Conservation (phyloP, 2,113 vertebrate genomes). For the Nipponia nippon region DNA sequence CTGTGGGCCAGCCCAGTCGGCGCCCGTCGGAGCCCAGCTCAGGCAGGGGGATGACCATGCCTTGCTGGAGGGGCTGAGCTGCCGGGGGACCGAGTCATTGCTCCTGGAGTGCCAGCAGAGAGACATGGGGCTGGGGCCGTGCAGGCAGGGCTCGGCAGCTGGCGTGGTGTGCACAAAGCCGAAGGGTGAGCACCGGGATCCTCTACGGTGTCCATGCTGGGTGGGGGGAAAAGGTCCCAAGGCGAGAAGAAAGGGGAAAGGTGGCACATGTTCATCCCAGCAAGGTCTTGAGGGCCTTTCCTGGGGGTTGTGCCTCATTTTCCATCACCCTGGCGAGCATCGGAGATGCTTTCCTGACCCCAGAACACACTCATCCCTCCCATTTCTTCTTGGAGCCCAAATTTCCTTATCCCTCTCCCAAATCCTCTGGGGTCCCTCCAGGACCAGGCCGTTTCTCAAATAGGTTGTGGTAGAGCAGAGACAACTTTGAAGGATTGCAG, state of each 20-base stretch:
- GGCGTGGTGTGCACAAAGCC: not conserved
- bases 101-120: conserved; percentile 19
- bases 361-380: not conserved
- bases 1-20: not conserved
- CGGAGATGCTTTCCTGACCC: too few relatives aligned
- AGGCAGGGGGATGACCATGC: rapidly evolving
- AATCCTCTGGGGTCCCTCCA: not conserved
- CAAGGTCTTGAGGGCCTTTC: not conserved
- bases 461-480: not conserved
- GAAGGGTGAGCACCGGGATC: rapidly evolving
- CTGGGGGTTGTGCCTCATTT: rapidly evolving
- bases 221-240: not conserved
- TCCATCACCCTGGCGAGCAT: not conserved
- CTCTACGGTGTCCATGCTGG: rapidly evolving
- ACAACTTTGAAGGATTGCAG: not conserved
- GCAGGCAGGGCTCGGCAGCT: not conserved
- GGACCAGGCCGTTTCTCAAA: not conserved
- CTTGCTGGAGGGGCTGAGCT: conserved; percentile 20
- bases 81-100: not conserved
- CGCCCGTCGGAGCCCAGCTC: rapidly evolving
- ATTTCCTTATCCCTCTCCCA: not conserved
- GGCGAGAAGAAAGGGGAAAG: not conserved
- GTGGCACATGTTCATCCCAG: too few relatives aligned
- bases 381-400: not conserved
- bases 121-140: rapidly evolving